Evolutionary conservation across 1,140 invertebrate species (phyloP).

Genomic region (Chlorops oryzae): DNA sequence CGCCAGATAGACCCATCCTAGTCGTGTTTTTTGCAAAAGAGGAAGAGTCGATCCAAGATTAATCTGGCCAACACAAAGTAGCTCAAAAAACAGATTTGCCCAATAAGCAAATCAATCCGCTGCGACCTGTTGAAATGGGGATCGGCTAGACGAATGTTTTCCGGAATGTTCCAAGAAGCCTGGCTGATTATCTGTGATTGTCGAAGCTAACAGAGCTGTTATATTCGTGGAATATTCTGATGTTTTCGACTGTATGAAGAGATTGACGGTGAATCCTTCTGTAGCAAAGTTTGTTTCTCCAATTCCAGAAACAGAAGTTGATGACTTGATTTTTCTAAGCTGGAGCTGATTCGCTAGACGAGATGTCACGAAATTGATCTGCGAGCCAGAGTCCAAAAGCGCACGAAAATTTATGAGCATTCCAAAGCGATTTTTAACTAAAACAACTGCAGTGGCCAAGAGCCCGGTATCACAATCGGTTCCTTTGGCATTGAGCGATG

Average conservation of each 20-base stretch:
- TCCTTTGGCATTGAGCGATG: too few relatives aligned
- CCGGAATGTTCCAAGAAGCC: too few relatives aligned
- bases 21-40: too few relatives aligned
- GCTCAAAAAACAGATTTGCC: too few relatives aligned
- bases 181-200: not conserved
- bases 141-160: too few relatives aligned
- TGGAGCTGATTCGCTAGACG: conserved; percentile 2
- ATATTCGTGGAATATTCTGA: conserved; percentile 13
- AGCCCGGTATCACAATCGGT: too few relatives aligned
- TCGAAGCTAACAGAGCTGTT: not conserved
- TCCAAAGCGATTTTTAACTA: conserved; percentile 2
- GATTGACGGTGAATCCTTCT: not conserved
- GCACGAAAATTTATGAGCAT: conserved; percentile 5
- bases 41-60: too few relatives aligned
- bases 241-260: not conserved
- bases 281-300: not conserved
- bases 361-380: conserved; percentile 9
- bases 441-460: conserved; percentile 9
- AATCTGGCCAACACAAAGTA: too few relatives aligned
- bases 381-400: conserved; percentile 10
- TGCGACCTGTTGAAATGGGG: too few relatives aligned
- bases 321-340: not conserved
- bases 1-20: too few relatives aligned
- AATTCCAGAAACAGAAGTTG: conserved; percentile 1
- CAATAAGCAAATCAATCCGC: too few relatives aligned